phyloP scores from a whole-genome alignment of 2,113 vertebrate genomes.

The Aspiorhynchus laticeps region DNA sequence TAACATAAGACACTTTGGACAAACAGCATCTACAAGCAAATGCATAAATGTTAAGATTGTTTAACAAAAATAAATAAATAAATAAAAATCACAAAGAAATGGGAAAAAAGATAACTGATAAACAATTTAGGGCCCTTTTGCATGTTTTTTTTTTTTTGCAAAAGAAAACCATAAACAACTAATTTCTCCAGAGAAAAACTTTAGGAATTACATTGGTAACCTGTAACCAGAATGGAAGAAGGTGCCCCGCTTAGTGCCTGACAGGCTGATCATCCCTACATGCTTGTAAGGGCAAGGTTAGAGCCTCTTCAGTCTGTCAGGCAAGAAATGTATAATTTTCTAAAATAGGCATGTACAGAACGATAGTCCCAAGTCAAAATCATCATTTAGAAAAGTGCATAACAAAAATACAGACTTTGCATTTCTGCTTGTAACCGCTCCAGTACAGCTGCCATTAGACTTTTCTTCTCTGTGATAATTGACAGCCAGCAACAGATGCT shows the following conservation, averaged over 20 bases:
- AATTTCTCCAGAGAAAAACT: background rate
- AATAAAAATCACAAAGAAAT: no score
- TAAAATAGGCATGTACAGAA: background rate
- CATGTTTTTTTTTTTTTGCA: background rate
- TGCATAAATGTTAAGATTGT: background rate
- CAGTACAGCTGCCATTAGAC: background rate
- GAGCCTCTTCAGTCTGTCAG: background rate
- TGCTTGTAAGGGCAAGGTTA: background rate
- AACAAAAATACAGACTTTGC: background rate
- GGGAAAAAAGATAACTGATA: background rate
- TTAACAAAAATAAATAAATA: background rate
- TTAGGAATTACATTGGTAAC: background rate
- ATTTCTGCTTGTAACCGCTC: background rate
- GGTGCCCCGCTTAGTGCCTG: background rate
- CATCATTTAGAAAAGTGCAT: background rate
- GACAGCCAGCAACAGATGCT: conserved; percentile 4
- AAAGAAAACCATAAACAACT: background rate
- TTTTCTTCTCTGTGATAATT: background rate
- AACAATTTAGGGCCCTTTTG: background rate
- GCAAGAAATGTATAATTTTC: background rate
- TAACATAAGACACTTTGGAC: background rate
- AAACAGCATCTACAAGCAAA: background rate
- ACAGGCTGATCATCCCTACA: background rate
- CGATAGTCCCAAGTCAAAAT: background rate
- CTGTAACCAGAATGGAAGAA: background rate